Evolutionary conservation across 2,797 vertebrate genomes (phyloP).

Genomic region (Botia kubotai): DNA sequence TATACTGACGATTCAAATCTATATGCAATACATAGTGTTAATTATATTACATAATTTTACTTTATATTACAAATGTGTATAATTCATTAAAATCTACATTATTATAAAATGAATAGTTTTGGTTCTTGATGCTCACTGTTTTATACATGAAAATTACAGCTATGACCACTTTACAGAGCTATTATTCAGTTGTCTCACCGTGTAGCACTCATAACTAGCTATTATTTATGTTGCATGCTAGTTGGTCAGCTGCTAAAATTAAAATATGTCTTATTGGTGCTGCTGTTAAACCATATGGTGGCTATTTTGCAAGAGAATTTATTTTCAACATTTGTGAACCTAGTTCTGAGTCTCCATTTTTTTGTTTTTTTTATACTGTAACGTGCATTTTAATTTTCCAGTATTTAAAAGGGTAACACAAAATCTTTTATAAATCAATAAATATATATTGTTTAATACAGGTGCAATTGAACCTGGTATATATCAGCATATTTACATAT

Average conservation of each 20-base stretch:
- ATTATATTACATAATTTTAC: no score
- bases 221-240: not conserved
- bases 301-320: no score
- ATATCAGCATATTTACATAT: not conserved
- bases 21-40: not conserved
- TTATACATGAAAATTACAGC: not conserved
- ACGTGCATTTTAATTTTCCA: not conserved
- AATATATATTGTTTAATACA: not conserved
- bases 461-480: not conserved
- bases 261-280: no score
- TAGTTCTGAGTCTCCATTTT: not conserved
- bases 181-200: not conserved
- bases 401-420: not conserved
- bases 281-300: no score
- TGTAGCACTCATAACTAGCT: not conserved
- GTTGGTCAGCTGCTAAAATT: no score
- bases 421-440: not conserved
- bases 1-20: constrained; percentile 76
- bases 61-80: no score
- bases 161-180: no score
- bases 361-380: not conserved
- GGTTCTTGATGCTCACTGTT: not conserved
- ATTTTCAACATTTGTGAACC: not conserved
- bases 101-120: not conserved
- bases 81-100: no score